A percentile compares a stretch with the other conserved stretches of the same genome.
Evolutionary conservation across 1,140 invertebrate genomes (phyloP).

Genomic region (Drosophila yakuba): DNA sequence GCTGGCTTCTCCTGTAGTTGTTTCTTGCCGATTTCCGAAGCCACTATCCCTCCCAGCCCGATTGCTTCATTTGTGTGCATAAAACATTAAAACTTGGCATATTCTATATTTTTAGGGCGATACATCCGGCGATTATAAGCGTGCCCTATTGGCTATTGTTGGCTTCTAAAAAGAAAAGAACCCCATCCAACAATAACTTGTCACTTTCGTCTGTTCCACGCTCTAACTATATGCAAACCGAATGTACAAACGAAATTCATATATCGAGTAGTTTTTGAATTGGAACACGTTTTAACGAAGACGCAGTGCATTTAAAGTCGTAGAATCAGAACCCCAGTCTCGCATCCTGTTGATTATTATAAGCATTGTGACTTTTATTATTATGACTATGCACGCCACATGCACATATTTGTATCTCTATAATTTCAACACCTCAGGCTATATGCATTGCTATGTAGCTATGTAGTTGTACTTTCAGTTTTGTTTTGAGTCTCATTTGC

Average conservation of each 20-base stretch:
- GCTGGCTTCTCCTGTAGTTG: slow-evolving; percentile 19
- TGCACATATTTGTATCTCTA: slow-evolving; percentile 60
- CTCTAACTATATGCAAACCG: slow-evolving; percentile 47
- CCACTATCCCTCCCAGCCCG: slow-evolving; percentile 12
- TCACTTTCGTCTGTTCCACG: slow-evolving; percentile 73
- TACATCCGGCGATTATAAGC: slow-evolving; percentile 96
- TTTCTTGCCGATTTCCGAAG: slow-evolving; percentile 8
- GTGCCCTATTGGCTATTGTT: slow-evolving; percentile 92
- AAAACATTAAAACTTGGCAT: slow-evolving; percentile 75
- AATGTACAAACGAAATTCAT: slow-evolving; percentile 63
- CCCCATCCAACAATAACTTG: slow-evolving; percentile 46
- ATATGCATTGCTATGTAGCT: slow-evolving; percentile 43
- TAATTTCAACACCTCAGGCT: slow-evolving; percentile 21
- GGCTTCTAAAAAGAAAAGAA: slow-evolving; percentile 86
- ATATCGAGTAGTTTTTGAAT: slow-evolving; percentile 58
- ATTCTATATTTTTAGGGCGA: slow-evolving; percentile 90
- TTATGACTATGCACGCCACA: slow-evolving; percentile 57
- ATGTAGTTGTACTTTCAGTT: slow-evolving; percentile 33
- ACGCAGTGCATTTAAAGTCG: slow-evolving; percentile 67
- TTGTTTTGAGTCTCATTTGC: slow-evolving; percentile 64
- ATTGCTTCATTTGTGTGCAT: slow-evolving; percentile 63
- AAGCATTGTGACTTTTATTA: slow-evolving; percentile 35
- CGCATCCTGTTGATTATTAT: slow-evolving; percentile 67
- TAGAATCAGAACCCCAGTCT: slow-evolving; percentile 41
- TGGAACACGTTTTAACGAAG: slow-evolving; percentile 51